Evolutionary conservation across 2,797 vertebrate species (phyloP), one percentile per base, ranked within the genome.

Genomic region (Cirrhinus mrigala): DNA sequence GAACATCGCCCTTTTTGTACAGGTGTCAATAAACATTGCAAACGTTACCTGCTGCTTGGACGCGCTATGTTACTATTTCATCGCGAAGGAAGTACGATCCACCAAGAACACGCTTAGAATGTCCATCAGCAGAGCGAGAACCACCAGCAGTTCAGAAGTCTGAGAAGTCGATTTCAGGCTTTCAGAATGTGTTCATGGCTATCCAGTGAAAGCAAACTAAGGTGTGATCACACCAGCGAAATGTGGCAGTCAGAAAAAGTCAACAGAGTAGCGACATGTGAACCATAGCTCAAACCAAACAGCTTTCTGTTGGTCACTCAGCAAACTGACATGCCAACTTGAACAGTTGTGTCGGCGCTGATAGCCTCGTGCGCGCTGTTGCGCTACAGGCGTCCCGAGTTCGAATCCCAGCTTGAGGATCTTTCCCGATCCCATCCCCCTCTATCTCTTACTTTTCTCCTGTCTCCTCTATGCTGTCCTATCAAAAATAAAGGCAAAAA

Each of bases 11-110:
- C 76, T 97, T 0, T 97, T 97, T 91, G 44, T 98, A 33, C 97
- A 98, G 85, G 12, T 97, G 29, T 86, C 97, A 0, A 87, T 98
- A 93, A 94, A 94, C 18, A 85, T 98, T 50, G 95, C 97, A 84
- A 98, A 99, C 83, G 18, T 98, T 86, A 98, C 97, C 93, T 97
- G 97, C 93, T 98, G 96, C 79, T 93, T 99, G 60, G 97, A 99
- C 3, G 97, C 96, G 24, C 84, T 97, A 81, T 97, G 97, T 89
- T 99, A 98, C 89, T 99, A 98, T 90, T 98, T 98, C 82, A 94
- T 96, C 24, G 93, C 95, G 29, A 93, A 91, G 75, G 96, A 98
- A 91, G 96, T 97, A 86, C 88, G 93, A 50, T 91, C 86, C 86
- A 85, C 90, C 85, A 94, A 12, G 68, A 52, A 86, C 22, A 54